Base-by-base conservation (phyloP, 2,888 invertebrate species). In the Sepiola atlantica region DNA sequence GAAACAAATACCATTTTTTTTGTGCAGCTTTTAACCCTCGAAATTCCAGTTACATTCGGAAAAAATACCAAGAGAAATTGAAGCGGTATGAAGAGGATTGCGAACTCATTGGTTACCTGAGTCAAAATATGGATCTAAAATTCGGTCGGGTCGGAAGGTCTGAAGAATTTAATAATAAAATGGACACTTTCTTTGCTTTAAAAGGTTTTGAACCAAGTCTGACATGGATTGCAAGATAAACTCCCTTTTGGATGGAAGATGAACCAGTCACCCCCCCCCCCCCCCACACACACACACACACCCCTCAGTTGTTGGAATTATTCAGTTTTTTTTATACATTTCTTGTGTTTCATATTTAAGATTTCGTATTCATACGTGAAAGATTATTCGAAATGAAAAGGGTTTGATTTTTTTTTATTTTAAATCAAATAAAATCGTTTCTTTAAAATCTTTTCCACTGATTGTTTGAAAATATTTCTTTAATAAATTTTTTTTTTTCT, bases 11-110 rank as follows among this genome's bases (percentile, higher is more conserved):
- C 8, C 8, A 4, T 45, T 28, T 55, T 92, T 35, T 92, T 18
- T 93, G 96, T 96, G 57, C 96, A 97, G 97, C 97, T 90, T 97
- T 96, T 96, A 97, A 97, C 95, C 97, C 97, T 6, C 97, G 97
- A 94, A 97, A 96, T 95, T 97, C 97, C 8, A 97, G 97, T 12
- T 97, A 97, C 95, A 96, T 97, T 20, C 95, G 97, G 61, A 97
- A 97, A 95, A 97, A 97, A 96, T 97, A 97, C 96, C 96, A 96
- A 95, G 95, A 97, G 95, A 97, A 97, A 94, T 95, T 97, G 94
- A 96, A 96, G 94, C 95, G 96, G 94, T 97, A 97, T 96, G 97
- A 97, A 94, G 97, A 97, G 90, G 97, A 97, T 10, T 97, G 97
- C 95, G 95, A 96, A 94, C 96, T 97, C 91, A 97, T 97, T 94